phyloP scores from a whole-genome alignment of 2,888 invertebrate genomes.

The Dynastes grantii region DNA sequence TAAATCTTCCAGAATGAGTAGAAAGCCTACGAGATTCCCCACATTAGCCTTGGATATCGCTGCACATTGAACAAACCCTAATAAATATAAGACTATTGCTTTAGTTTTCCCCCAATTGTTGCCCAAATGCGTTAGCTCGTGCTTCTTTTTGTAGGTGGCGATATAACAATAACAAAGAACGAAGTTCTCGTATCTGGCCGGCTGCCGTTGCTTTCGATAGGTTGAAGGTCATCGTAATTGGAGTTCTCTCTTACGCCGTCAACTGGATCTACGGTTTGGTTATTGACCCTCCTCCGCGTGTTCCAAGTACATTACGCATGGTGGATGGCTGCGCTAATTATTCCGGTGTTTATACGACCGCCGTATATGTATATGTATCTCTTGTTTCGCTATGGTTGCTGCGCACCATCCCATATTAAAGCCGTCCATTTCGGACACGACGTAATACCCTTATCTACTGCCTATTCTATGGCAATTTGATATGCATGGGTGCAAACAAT shows the following conservation, averaged over 20 bases:
- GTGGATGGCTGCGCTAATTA: slow-evolving; percentile 55
- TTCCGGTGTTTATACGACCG: slow-evolving; percentile 1
- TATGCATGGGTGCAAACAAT: too few relatives aligned
- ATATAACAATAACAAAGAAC: too few relatives aligned
- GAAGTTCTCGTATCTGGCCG: not conserved
- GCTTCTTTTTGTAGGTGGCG: not conserved
- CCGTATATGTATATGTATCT: not conserved
- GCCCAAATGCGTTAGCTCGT: not conserved
- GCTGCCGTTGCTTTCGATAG: slow-evolving; percentile 44
- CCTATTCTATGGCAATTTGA: too few relatives aligned
- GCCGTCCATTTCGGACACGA: too few relatives aligned
- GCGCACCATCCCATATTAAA: too few relatives aligned
- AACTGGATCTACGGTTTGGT: slow-evolving; percentile 52
- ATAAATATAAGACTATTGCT: too few relatives aligned
- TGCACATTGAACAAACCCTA: too few relatives aligned
- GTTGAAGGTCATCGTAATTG: slow-evolving; percentile 59
- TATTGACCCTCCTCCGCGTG: slow-evolving; percentile 56
- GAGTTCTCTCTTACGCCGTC: slow-evolving; percentile 50
- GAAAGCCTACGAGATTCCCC: too few relatives aligned
- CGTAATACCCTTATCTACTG: too few relatives aligned
- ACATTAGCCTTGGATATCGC: too few relatives aligned
- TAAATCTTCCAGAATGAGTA: too few relatives aligned
- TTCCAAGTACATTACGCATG: slow-evolving; percentile 56
- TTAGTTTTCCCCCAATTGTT: not conserved
- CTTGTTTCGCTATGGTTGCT: too few relatives aligned